Evolutionary conservation across 2,888 invertebrate genomes (phyloP), one percentile per base, ranked within the genome.

Genomic region (Anoncus sp.): DNA sequence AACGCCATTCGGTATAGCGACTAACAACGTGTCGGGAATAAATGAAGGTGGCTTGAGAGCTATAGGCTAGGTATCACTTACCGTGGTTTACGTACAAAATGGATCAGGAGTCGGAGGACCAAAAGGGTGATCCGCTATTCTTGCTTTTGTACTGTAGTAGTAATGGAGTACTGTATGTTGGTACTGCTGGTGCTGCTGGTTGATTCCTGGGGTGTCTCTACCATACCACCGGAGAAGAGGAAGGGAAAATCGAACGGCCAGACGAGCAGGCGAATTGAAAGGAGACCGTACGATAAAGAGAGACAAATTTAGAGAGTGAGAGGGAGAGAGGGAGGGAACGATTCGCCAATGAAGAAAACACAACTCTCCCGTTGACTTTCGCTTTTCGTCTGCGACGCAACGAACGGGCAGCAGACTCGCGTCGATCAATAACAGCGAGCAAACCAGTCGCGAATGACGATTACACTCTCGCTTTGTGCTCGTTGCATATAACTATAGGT

Each of bases 171-270:
- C 57, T 59, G 51, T 43, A 62, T 62, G 63, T 45, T 45, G 65
- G 59, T 59, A 70, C 65, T 70, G 49, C 55, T 69, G 18, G 16
- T 47, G 24, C 43, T 40, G 40, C 16, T 18, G 35, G 20, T 81
- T 79, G 79, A 73, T 66, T 79, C 62, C 59, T 62, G 66, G 38
- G 81, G 77, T 82, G 81, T 85, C 82, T n/a, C 82, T 84, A 86
- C 87, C 82, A 84, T 69, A 49, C 85, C 84, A 84, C 81, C 79
- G 75, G 80, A 73, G 79, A 80, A 80, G 82, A 74, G 81, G 49
- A 78, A 70, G 74, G 67, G 67, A 91, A 92, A 92, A 92, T 90
- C 89, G 90, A 90, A 90, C 90, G 87, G 79, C 87, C 51, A 60
- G 73, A 73, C 66, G 49, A 43, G 77, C 87, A 45, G 60, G 63